Evolutionary conservation across 2,797 vertebrate genomes (phyloP), one percentile per base, ranked within the genome.

Genomic region (Mus minutoides): DNA sequence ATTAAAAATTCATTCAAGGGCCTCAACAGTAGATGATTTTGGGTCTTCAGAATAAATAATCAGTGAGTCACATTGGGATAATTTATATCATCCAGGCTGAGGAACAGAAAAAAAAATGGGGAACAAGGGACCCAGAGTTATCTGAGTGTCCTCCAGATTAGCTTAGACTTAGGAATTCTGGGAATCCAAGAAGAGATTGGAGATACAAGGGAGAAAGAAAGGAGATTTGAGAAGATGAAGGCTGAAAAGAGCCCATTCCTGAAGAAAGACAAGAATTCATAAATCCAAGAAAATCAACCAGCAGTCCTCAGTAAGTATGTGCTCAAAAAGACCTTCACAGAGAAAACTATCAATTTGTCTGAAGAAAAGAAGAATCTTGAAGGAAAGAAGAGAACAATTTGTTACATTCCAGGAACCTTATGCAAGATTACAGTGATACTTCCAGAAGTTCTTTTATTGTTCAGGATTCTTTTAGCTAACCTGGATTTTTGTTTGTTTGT

Each of bases 181-280:
- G 43, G 3, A 86, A 31, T 54, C 26, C 71, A 37, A 92, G 34
- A 60, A 76, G 37, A 54, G 19, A 46, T 83, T 24, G 62, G 26
- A 82, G 64, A 62, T 64, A 49, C 1, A 64, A 1, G 16, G 4
- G 4, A 2, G 6, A 9, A 3, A 71, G 56, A 92, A 79, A 88
- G 6, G 77, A 77, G 64, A 90, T 49, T 67, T 95, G 46, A 87
- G 71, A n/a, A 52, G 60, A 80, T 64, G 80, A 0, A 92, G 52
- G 5, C 43, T 83, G 29, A 75, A 92, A 90, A 58, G 13, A 80
- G 60, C 46, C 4, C 26, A 69, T 88, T 82, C 58, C 56, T 73
- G 43, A 60, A 92, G 40, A 94, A 90, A 92, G 73, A 88, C 19
- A 85, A 56, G 31, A 84, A 43, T 91, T 49, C 79, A 82, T 64